Evolutionary conservation across 2,113 vertebrate species (phyloP).

Genomic region (Amphilophus citrinellus): DNA sequence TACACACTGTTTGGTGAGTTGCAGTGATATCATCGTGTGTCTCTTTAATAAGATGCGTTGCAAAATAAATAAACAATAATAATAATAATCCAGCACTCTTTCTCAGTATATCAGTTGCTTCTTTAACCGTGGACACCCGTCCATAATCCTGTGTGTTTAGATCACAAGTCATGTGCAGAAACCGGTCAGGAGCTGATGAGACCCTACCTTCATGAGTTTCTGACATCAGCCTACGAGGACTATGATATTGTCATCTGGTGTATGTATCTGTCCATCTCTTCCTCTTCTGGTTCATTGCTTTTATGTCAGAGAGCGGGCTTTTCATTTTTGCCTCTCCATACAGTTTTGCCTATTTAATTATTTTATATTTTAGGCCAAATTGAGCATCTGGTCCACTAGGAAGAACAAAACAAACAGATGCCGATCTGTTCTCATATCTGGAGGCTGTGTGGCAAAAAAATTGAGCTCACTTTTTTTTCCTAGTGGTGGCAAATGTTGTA

Average conservation of each 20-base stretch:
- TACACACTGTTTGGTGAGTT: conserved; percentile 97
- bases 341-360: not conserved
- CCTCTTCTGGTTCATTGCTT: not conserved
- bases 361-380: not conserved
- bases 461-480: not conserved
- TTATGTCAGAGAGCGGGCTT: not conserved
- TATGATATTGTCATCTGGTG: conserved; percentile 99
- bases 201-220: conserved; percentile 97
- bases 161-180: conserved; percentile 99
- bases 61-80: not conserved
- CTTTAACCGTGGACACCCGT: not conserved
- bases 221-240: conserved; percentile 97
- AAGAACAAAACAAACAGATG: not conserved
- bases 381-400: not conserved
- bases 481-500: not conserved
- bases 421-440: not conserved
- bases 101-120: not conserved
- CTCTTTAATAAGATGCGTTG: not conserved
- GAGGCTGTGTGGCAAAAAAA: too few relatives aligned
- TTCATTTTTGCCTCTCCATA: not conserved
- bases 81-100: not conserved
- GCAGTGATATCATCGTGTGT: not conserved
- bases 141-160: conserved; percentile 71
- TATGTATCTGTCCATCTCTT: conserved; percentile 79
- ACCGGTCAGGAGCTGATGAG: conserved; percentile 98